A percentile compares a stretch with the other conserved stretches of the same genome.
phyloP scores from a whole-genome alignment of 2,113 vertebrate genomes.

The Procapra przewalskii region DNA sequence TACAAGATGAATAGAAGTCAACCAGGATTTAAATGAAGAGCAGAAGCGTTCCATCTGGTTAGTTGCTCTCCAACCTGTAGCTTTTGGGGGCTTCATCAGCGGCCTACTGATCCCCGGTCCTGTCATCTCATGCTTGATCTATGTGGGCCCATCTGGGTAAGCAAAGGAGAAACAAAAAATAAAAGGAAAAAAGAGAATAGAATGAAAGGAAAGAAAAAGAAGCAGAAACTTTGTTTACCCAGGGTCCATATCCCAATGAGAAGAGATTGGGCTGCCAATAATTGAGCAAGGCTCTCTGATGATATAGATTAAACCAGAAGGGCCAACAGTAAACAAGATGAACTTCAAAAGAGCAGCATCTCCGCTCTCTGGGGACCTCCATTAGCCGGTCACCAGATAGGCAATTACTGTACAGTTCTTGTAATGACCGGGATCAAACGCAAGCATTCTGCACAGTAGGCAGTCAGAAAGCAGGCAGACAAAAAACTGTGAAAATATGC shows the following conservation, averaged over 20 bases:
- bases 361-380: constrained; percentile 81
- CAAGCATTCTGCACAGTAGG: constrained; percentile 82
- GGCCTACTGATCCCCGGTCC: too few relatives aligned
- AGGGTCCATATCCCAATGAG: constrained; percentile 63
- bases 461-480: constrained; percentile 80
- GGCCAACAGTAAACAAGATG: constrained; percentile 80
- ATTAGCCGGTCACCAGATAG: constrained; percentile 85
- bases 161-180: background rate
- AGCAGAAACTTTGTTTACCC: constrained; percentile 74
- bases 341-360: constrained; percentile 83
- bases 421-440: constrained; percentile 84
- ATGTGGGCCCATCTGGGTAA: background rate
- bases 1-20: background rate
- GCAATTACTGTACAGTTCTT: constrained; percentile 85
- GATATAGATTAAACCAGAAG: constrained; percentile 82
- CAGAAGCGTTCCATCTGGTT: background rate
- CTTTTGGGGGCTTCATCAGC: background rate
- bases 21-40: background rate
- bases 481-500: constrained; percentile 82
- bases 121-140: background rate
- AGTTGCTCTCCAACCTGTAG: background rate
- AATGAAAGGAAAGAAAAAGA: constrained; percentile 32
- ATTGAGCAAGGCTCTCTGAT: constrained; percentile 79
- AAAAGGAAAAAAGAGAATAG: background rate
- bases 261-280: constrained; percentile 75